Conservation (phyloP, 2,888 invertebrate species). For the Synergus itoensis region DNA sequence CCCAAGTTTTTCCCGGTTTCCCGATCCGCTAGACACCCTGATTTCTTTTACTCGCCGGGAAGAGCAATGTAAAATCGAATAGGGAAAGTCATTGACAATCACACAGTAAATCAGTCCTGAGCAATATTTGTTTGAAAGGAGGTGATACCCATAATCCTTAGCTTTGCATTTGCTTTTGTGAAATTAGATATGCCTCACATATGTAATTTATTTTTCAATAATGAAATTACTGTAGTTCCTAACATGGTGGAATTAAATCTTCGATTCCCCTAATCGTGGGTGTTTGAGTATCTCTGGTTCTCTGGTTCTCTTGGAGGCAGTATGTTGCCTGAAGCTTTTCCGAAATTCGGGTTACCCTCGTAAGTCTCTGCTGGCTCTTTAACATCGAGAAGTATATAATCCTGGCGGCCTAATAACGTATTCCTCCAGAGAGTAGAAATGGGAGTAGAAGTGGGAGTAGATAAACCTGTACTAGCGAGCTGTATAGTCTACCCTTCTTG, state of each 20-base stretch:
- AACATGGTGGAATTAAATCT: conserved; percentile 23
- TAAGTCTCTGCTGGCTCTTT: conserved; percentile 50
- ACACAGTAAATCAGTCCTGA: not conserved
- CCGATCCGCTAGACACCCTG: too few species aligned
- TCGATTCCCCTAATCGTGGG: conserved; percentile 41
- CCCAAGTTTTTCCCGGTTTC: too few species aligned
- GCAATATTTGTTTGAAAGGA: not conserved
- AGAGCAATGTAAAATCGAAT: too few species aligned
- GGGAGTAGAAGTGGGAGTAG: conserved; percentile 43
- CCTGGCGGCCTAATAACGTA: conserved; percentile 71
- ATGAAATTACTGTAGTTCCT: conserved; percentile 26
- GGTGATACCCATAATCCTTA: not conserved
- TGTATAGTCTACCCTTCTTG: conserved; percentile 43
- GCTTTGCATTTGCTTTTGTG: not conserved
- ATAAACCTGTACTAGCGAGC: conserved; percentile 42
- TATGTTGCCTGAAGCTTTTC: conserved; percentile 27
- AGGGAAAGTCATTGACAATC: too few species aligned
- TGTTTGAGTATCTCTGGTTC: not conserved
- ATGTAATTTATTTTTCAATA: conserved; percentile 37
- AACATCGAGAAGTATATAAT: conserved; percentile 68
- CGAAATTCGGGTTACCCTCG: conserved; percentile 47
- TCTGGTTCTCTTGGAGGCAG: conserved; percentile 47
- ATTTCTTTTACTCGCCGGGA: too few species aligned
- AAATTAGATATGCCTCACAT: not conserved
- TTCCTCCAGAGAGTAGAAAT: conserved; percentile 63